phyloP scores from a whole-genome alignment of 2,113 vertebrate genomes.

The Corythaeola cristata region DNA sequence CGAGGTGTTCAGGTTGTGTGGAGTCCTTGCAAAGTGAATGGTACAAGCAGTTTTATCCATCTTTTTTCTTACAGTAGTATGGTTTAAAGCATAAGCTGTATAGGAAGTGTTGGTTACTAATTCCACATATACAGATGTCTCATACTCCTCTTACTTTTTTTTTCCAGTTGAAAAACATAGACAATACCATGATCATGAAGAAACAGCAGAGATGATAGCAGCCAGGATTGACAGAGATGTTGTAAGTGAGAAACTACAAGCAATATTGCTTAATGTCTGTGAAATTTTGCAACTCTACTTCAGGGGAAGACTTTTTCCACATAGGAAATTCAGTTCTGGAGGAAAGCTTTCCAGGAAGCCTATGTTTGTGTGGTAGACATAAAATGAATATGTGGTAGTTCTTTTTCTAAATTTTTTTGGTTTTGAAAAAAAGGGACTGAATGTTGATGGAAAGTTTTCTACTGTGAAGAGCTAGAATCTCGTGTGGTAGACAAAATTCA shows the following conservation, averaged over 20 bases:
- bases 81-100: neutral
- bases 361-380: neutral
- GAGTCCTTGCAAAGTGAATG: neutral
- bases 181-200: conserved; percentile 74
- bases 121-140: neutral
- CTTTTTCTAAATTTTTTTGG: neutral
- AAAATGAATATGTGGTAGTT: neutral
- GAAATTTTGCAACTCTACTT: neutral
- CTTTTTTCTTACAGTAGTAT: neutral
- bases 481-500: neutral
- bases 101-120: neutral
- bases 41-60: neutral
- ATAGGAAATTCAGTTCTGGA: neutral
- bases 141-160: neutral
- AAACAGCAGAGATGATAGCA: conserved; percentile 80
- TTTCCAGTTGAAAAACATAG: conserved; percentile 79
- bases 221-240: conserved; percentile 90
- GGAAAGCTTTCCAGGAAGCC: neutral
- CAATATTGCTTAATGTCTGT: neutral
- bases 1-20: neutral
- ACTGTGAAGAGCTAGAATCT: neutral
- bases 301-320: neutral
- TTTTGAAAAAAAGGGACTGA: neutral
- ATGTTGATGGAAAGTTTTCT: neutral
- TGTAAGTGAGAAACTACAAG: conserved; percentile 71